Base-by-base conservation (phyloP, 2,113 vertebrate species). In the Parus major region DNA sequence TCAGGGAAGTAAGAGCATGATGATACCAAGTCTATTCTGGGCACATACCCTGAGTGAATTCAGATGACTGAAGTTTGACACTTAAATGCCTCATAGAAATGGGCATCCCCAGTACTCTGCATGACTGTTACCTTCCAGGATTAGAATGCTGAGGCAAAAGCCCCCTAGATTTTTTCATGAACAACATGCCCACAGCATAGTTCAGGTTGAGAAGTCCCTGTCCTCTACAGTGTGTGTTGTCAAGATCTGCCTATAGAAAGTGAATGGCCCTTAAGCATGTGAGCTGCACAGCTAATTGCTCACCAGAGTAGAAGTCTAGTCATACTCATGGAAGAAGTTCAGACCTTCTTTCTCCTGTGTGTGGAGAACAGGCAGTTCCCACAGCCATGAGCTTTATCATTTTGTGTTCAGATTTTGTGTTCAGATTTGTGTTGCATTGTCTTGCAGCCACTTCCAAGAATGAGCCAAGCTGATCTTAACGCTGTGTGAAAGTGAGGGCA, bases 121-220 rank as follows among this genome's bases (percentile, higher is more conserved):
- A 22, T 49, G 65, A 39, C 8, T 66, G 5, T 31, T 61, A 0
- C 22, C 21, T 27, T 55, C 19, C 36, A 60, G 49, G 15, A 42
- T 60, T 86, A 81, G 88, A 77, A 65, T 1, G 2, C 25, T 69
- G 35, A 64, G 17, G n/a, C 33, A 89, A 27, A 91, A 86, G 11
- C 8, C 6, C 3, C 6, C 41, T 66, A 49, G 59, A 31, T 55
- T 86, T 79, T 19, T 66, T 19, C 16, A 11, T 56, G 65, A 81
- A 27, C 7, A 7, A 36, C 1, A 0, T 69, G 63, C n/a, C 59
- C 29, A 21, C 15, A 29, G 35, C 0, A 2, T 52, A 57, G 28
- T 41, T 33, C 31, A 47, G 17, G 27, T 11, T 69, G 24, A 15
- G 44, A 57, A 86, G 27, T 49, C 41, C 14, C 19, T 55, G 5